These are phyloP conservation scores for Halichondria panicea DNA, from an alignment of 37 sponge, comb jelly and placozoan species.

Conservation along the genomic window DNA sequence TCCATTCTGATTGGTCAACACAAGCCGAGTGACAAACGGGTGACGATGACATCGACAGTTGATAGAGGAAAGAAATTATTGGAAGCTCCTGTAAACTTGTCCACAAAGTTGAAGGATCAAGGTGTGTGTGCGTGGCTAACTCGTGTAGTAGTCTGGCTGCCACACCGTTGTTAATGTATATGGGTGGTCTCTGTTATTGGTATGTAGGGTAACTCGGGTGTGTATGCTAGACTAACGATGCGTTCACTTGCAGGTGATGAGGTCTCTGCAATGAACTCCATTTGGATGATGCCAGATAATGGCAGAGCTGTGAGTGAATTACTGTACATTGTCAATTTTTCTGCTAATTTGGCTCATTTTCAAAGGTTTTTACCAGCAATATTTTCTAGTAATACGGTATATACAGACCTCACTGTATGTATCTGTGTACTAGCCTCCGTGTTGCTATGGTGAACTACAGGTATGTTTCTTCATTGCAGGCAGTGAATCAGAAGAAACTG, in stretches of 20 bases:
- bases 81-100: constrained; percentile 61
- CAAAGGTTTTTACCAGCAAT: background rate
- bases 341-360: background rate
- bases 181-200: too few species aligned
- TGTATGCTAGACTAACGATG: background rate
- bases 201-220: background rate
- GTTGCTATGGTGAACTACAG: too few species aligned
- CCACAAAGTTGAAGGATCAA: constrained; percentile 21
- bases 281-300: constrained; percentile 32
- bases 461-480: constrained; percentile 16
- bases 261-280: constrained; percentile 17
- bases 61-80: constrained; percentile 21
- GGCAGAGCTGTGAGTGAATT: constrained; percentile 26
- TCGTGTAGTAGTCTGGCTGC: too few species aligned
- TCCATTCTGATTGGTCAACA: constrained; percentile 4
- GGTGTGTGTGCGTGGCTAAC: background rate
- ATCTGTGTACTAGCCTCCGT: too few species aligned
- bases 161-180: too few species aligned
- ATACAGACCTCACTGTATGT: too few species aligned
- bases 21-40: background rate
- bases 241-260: constrained; percentile 15
- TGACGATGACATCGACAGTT: background rate
- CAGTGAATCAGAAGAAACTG: constrained; percentile 76
- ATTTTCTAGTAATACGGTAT: too few species aligned
- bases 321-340: too few species aligned